Conservation (phyloP, 2,797 vertebrate genomes). For the Octomys mimax region DNA sequence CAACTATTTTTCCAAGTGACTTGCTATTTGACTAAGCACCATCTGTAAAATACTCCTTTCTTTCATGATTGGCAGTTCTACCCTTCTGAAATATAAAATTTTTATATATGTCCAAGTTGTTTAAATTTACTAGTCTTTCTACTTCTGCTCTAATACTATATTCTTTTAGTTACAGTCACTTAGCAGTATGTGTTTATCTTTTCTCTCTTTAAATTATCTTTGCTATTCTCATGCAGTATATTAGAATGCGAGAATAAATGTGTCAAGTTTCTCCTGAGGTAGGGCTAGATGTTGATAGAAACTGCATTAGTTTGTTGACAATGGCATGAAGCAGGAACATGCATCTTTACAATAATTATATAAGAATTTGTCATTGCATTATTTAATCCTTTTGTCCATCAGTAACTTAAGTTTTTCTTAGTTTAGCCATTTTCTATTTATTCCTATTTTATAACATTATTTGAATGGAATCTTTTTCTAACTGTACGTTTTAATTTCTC, state of each 20-base stretch:
- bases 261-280: slow-evolving; percentile 18
- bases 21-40: background rate
- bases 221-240: background rate
- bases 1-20: background rate
- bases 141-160: background rate
- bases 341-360: background rate
- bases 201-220: slow-evolving; percentile 55
- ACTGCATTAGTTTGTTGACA: slow-evolving; percentile 7
- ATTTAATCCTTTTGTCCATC: background rate
- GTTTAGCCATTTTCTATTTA: slow-evolving; percentile 46
- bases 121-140: slow-evolving; percentile 4
- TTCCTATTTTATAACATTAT: background rate
- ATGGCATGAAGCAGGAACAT: background rate
- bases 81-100: slow-evolving; percentile 42
- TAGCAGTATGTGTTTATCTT: background rate
- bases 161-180: background rate
- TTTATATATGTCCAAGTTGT: background rate
- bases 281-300: slow-evolving; percentile 20
- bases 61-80: slow-evolving; percentile 3
- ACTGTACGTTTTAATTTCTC: background rate
- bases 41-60: background rate
- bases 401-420: slow-evolving; percentile 4
- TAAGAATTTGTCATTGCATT: slow-evolving; percentile 20
- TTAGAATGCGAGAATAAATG: slow-evolving; percentile 15
- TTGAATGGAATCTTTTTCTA: background rate